A percentile compares a stretch with the other conserved stretches of the same genome.
Conservation (phyloP, 2,888 invertebrate genomes). For the Stegana nigrithorax region DNA sequence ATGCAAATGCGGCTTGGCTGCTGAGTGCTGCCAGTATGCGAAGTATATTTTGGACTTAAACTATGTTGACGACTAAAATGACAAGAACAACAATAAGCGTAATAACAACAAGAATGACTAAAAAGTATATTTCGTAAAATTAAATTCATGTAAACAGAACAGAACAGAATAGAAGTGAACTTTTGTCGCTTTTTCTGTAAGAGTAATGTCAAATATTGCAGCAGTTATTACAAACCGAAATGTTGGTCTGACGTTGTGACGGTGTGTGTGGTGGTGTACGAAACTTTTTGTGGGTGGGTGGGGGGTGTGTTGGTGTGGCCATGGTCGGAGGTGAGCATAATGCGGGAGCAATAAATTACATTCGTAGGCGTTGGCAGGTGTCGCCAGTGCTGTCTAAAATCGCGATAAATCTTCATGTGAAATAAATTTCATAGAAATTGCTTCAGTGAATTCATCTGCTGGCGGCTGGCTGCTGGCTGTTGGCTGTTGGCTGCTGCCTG, state of each 20-base stretch:
- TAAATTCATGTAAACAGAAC: conserved; percentile 17
- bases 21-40: no score
- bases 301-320: neutral
- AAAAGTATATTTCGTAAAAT: conserved; percentile 8
- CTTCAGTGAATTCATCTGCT: conserved; percentile 63
- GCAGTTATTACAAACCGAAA: conserved; percentile 1
- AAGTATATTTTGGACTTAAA: no score
- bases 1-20: no score
- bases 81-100: neutral
- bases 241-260: neutral
- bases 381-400: conserved; percentile 70
- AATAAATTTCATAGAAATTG: conserved; percentile 69
- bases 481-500: no score
- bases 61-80: no score
- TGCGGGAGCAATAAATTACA: conserved; percentile 69
- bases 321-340: conserved; percentile 52
- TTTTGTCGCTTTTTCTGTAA: neutral
- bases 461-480: conserved; percentile 21
- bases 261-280: conserved; percentile 35
- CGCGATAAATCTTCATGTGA: conserved; percentile 70
- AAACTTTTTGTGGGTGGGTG: conserved; percentile 20
- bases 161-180: no score
- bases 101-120: conserved; percentile 4
- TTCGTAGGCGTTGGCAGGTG: conserved; percentile 71
- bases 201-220: conserved; percentile 9